These are phyloP conservation scores for Nesometra sesokonis DNA, from an alignment of 35 echinoderm and acorn worm genomes.

Conservation along the genomic window DNA sequence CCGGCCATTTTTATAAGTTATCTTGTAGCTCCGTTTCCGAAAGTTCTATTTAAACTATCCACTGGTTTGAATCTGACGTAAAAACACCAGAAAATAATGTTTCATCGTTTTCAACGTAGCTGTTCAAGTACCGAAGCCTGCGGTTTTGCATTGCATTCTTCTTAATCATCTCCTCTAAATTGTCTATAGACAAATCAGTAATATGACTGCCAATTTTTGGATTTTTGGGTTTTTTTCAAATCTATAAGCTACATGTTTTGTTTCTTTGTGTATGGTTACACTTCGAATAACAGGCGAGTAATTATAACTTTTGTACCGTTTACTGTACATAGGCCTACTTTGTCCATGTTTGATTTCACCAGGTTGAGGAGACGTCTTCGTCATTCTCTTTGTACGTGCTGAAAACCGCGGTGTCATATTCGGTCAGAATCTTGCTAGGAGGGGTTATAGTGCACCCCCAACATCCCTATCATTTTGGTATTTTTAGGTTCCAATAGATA, in stretches of 20 bases:
- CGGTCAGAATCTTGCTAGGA: slow-evolving; percentile 28
- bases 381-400: slow-evolving; percentile 6
- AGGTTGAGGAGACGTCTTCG: slow-evolving; percentile 19
- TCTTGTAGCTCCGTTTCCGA: slow-evolving; percentile 11
- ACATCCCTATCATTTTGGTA: too few species aligned
- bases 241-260: slow-evolving; percentile 43
- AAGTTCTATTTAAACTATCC: slow-evolving; percentile 48
- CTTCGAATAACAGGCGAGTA: slow-evolving; percentile 31
- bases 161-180: slow-evolving; percentile 35
- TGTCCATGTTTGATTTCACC: slow-evolving; percentile 6
- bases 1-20: slow-evolving; percentile 5
- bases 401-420: slow-evolving; percentile 32
- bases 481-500: too few species aligned
- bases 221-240: slow-evolving; percentile 41
- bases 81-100: slow-evolving; percentile 79
- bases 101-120: slow-evolving; percentile 30
- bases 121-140: slow-evolving; percentile 51
- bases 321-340: too few species aligned
- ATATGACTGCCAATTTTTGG: slow-evolving; percentile 56
- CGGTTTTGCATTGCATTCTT: slow-evolving; percentile 44
- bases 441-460: too few species aligned
- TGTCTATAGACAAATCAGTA: slow-evolving; percentile 31
- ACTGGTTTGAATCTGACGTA: slow-evolving; percentile 5
- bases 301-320: background rate
- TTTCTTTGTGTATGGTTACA: slow-evolving; percentile 19